Evolutionary conservation across 1,140 invertebrate genomes (phyloP).

Genomic region (Drosophila sp.): DNA sequence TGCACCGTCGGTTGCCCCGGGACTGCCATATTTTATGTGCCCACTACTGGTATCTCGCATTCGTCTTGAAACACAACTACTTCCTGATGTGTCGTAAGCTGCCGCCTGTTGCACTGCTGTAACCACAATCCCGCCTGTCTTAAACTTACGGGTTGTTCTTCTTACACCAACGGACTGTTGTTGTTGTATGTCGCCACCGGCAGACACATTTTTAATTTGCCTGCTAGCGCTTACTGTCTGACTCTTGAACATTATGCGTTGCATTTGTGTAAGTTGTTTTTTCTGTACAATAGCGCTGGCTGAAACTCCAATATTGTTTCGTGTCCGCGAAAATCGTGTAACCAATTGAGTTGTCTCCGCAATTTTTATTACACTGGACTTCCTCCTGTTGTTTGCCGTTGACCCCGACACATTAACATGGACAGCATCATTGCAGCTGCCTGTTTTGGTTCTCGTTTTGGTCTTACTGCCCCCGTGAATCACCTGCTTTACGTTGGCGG

Average conservation of each 20-base stretch:
- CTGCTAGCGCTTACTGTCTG: neutral
- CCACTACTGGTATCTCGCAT: constrained; percentile 45
- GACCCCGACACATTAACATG: neutral
- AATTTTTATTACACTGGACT: constrained; percentile 69
- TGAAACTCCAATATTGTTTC: constrained; percentile 22
- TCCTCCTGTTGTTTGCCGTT: constrained; percentile 57
- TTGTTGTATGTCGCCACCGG: neutral
- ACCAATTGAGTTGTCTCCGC: constrained; percentile 76
- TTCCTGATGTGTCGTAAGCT: constrained; percentile 19
- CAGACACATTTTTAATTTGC: constrained; percentile 22
- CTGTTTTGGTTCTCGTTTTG: constrained; percentile 18
- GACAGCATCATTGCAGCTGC: constrained; percentile 1
- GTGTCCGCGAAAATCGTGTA: constrained; percentile 57
- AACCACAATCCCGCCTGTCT: constrained; percentile 87
- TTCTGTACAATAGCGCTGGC: constrained; percentile 26
- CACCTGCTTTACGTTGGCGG: constrained; percentile 37
- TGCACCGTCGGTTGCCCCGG: neutral
- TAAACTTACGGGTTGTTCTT: constrained; percentile 84
- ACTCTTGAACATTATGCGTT: constrained; percentile 54
- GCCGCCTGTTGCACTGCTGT: constrained; percentile 85
- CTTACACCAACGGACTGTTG: constrained; percentile 13
- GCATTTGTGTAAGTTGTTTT: constrained; percentile 43
- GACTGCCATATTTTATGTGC: constrained; percentile 29
- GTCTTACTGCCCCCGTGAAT: constrained; percentile 26
- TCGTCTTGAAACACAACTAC: constrained; percentile 44